A percentile compares a stretch with the other conserved stretches of the same genome.
Conservation (phyloP, 2,888 invertebrate genomes). For the Lissocephala sabroskyi region DNA sequence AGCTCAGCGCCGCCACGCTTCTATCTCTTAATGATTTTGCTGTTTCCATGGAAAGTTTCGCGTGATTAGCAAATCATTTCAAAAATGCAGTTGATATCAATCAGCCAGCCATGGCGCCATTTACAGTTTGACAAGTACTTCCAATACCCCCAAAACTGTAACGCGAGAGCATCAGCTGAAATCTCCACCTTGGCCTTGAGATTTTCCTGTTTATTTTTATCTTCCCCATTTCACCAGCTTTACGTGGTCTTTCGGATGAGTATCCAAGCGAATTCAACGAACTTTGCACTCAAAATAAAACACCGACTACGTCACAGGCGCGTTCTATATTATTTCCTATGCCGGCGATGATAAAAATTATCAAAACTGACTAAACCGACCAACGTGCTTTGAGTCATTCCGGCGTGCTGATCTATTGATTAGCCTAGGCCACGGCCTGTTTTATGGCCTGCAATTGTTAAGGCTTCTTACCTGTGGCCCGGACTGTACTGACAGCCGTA, state of each 20-base stretch:
- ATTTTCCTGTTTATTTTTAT: neutral
- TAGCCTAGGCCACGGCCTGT: too few relatives aligned
- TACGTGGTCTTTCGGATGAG: too few relatives aligned
- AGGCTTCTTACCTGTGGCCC: too few relatives aligned
- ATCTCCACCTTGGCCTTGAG: slow-evolving; percentile 23
- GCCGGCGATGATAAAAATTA: too few relatives aligned
- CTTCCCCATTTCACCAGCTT: neutral
- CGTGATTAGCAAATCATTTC: slow-evolving; percentile 34
- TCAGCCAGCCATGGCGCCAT: slow-evolving; percentile 6
- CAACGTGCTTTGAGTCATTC: too few relatives aligned
- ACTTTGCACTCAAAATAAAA: slow-evolving; percentile 43
- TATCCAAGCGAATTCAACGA: neutral
- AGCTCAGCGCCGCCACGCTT: slow-evolving; percentile 43
- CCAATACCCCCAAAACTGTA: neutral
- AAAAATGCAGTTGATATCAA: slow-evolving; percentile 23
- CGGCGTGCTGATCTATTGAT: too few relatives aligned
- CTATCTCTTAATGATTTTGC: slow-evolving; percentile 15
- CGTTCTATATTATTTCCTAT: too few relatives aligned
- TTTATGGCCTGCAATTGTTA: too few relatives aligned
- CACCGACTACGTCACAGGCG: too few relatives aligned
- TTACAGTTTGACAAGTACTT: slow-evolving; percentile 7
- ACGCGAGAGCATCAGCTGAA: slow-evolving; percentile 15
- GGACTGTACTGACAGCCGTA: too few relatives aligned
- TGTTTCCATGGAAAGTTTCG: slow-evolving; percentile 35
- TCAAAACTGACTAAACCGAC: too few relatives aligned